phyloP scores from a whole-genome alignment of 2,888 invertebrate genomes.

The Archaeoteleia sp. region DNA sequence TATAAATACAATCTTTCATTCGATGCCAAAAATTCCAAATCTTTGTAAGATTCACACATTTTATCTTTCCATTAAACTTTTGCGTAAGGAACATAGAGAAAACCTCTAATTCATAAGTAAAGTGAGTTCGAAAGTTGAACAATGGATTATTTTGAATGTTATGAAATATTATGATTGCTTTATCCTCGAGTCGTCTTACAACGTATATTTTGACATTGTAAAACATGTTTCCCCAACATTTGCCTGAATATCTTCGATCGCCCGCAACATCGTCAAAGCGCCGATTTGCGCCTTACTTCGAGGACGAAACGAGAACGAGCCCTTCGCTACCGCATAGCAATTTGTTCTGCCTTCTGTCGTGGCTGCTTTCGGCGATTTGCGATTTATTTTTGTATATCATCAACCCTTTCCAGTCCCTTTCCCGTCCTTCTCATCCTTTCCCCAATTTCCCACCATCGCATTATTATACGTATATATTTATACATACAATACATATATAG shows the following conservation, averaged over 20 bases:
- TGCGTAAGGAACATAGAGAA: neutral
- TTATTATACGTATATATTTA: conserved; percentile 44
- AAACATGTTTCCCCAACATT: conserved; percentile 24
- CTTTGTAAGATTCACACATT: too few relatives aligned
- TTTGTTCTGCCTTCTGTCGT: conserved; percentile 72
- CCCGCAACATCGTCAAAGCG: conserved; percentile 43
- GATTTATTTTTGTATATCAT: conserved; percentile 65
- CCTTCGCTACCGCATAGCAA: conserved; percentile 67
- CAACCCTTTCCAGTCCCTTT: conserved; percentile 6
- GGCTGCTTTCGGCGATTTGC: conserved; percentile 69
- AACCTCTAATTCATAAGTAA: neutral
- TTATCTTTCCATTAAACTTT: too few relatives aligned
- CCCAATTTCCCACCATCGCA: conserved; percentile 17
- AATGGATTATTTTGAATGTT: conserved; percentile 2
- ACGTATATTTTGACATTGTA: conserved; percentile 41
- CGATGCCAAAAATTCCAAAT: too few relatives aligned
- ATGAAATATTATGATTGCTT: conserved; percentile 27
- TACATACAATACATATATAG: conserved; percentile 54
- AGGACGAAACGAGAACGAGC: conserved; percentile 50
- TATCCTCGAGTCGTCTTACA: conserved; percentile 32
- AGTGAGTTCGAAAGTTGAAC: neutral
- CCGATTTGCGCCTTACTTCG: conserved; percentile 34
- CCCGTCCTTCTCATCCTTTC: conserved; percentile 9
- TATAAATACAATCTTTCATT: too few relatives aligned
- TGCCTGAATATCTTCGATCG: conserved; percentile 52